Conservation (phyloP, 92 coral and sea anemone species). For the Porites divaricata region DNA sequence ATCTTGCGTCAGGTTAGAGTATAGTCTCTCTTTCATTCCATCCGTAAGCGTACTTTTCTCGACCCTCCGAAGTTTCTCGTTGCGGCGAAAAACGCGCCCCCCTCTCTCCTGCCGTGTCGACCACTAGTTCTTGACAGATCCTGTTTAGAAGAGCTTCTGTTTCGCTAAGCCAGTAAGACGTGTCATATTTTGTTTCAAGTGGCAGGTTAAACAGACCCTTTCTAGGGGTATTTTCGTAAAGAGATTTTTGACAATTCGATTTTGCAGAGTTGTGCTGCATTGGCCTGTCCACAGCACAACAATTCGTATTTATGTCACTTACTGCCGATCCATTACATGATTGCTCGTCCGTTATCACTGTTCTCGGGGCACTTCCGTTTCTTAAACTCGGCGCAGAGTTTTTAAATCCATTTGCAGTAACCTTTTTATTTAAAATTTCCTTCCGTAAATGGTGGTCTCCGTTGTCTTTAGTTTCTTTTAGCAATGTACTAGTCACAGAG, state of each 20-base stretch:
- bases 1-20: constrained; percentile 5
- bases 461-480: constrained; percentile 16
- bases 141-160: constrained; percentile 29
- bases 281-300: not conserved
- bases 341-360: not conserved
- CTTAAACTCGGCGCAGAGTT: not conserved
- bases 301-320: not conserved
- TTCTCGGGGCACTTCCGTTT: not conserved
- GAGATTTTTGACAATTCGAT: not conserved
- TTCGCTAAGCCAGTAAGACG: constrained; percentile 25
- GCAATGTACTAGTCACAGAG: not conserved
- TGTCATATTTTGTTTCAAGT: not conserved
- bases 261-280: not conserved
- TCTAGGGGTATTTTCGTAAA: constrained; percentile 1
- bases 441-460: not conserved
- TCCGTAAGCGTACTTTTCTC: not conserved
- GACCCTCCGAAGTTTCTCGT: not conserved
- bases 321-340: not conserved
- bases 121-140: constrained; percentile 8
- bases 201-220: not conserved
- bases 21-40: constrained; percentile 21
- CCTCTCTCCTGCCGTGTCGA: constrained; percentile 24
- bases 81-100: not conserved
- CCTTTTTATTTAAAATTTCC: not conserved
- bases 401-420: constrained; percentile 17